These are phyloP conservation scores for Heliconius ethilla DNA, from an alignment of 2,888 invertebrate species.

Conservation along the genomic window DNA sequence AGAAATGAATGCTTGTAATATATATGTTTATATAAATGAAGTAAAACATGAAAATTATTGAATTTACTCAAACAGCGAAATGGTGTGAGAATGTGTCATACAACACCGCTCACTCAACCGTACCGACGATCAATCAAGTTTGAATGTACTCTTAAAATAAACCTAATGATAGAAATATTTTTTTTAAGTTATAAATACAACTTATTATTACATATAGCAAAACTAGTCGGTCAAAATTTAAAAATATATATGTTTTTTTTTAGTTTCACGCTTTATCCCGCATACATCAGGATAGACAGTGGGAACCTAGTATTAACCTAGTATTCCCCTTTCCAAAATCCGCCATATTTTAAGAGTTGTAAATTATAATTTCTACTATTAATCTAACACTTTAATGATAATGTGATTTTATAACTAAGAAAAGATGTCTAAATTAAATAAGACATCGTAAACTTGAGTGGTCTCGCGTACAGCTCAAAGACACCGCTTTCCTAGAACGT, in stretches of 20 bases:
- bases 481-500: slow-evolving; percentile 41
- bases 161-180: too few relatives aligned
- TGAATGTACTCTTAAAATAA: background rate
- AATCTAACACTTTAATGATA: background rate
- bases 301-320: too few relatives aligned
- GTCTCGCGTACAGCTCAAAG: slow-evolving; percentile 33
- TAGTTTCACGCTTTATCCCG: background rate
- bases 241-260: background rate
- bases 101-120: slow-evolving; percentile 40
- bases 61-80: slow-evolving; percentile 39
- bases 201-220: too few relatives aligned
- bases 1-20: background rate
- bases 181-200: too few relatives aligned
- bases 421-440: background rate
- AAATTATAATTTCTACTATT: background rate
- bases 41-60: slow-evolving; percentile 20
- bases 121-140: slow-evolving; percentile 1
- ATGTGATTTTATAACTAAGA: background rate
- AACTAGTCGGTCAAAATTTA: too few relatives aligned
- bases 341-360: background rate
- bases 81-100: slow-evolving; percentile 41
- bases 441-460: slow-evolving; percentile 8
- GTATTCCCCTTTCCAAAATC: too few relatives aligned
- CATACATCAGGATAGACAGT: background rate
- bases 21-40: background rate